A percentile compares a stretch with the other conserved stretches of the same genome.
These are phyloP conservation scores for Malthinus flaveolus DNA, from an alignment of 2,888 invertebrate species.

Conservation along the genomic window DNA sequence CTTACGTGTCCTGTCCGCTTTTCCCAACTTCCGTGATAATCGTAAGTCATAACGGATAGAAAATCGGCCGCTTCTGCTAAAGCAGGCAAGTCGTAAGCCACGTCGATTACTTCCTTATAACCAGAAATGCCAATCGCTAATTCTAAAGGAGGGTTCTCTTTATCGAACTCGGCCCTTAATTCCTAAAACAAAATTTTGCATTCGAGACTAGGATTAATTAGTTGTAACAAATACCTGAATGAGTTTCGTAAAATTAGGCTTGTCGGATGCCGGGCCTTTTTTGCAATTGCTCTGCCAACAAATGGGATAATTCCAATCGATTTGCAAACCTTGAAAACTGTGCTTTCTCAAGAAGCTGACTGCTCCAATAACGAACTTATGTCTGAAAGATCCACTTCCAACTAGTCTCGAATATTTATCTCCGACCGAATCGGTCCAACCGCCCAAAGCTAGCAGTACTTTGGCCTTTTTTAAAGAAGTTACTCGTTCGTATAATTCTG, in stretches of 20 bases:
- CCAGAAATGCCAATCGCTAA: constrained; percentile 85
- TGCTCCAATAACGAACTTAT: constrained; percentile 70
- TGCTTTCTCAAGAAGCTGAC: constrained; percentile 73
- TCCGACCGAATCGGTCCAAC: constrained; percentile 92
- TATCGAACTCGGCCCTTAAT: constrained; percentile 64
- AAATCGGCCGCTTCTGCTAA: constrained; percentile 75
- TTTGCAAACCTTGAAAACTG: constrained; percentile 83
- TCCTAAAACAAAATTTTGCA: constrained; percentile 56
- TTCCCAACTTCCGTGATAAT: constrained; percentile 92
- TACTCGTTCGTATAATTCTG: constrained; percentile 79
- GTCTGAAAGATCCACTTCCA: constrained; percentile 65
- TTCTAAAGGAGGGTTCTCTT: constrained; percentile 67
- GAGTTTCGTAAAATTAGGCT: constrained; percentile 75
- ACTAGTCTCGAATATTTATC: constrained; percentile 85
- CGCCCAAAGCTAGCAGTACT: constrained; percentile 84
- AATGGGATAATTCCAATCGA: constrained; percentile 95
- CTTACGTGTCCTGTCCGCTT: constrained; percentile 78
- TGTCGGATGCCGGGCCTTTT: constrained; percentile 78
- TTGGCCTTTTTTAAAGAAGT: constrained; percentile 68
- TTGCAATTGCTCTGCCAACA: constrained; percentile 92
- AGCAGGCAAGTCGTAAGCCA: constrained; percentile 77
- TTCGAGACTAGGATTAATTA: background rate
- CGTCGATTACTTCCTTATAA: constrained; percentile 86
- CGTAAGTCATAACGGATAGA: constrained; percentile 84
- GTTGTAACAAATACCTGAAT: constrained; percentile 60